Evolutionary conservation across 2,113 vertebrate genomes (phyloP), one percentile per base, ranked within the genome.

Genomic region (Plecturocebus donacophilus): DNA sequence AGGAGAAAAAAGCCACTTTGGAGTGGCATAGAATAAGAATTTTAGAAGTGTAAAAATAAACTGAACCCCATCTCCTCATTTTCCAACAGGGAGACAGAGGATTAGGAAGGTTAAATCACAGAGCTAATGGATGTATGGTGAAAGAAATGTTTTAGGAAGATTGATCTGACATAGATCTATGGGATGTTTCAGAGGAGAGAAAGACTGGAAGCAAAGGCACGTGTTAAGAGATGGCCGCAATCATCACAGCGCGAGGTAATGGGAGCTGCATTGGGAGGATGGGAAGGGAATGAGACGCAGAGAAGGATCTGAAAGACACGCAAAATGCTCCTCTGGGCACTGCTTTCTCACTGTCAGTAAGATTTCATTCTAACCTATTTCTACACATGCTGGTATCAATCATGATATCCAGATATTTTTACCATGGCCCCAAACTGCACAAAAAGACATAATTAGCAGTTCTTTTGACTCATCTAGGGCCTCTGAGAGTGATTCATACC

Each of bases 281-380:
- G 81, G 42, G 71, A 70, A 32, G 32, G 64, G 84, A 89, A 91
- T 47, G 56, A 95, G 95, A 94, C 86, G 68, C 91, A 95, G 81
- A 84, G 61, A 49, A 95, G 82, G 97, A 45, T 93, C 94, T 97
- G 68, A 97, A 94, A 98, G 91, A 96, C 85, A 38, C 19, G 94
- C 68, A 89, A 94, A 97, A 94, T 52, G 38, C 56, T 79, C 9
- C 84, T 92, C 77, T 83, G 52, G 27, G 70, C 91, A 80, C 42
- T 21, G 47, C 93, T 83, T 87, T 64, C 76, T 94, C 83, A 90
- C 92, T 92, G 96, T 94, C 90, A 85, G 54, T 54, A 83, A 95
- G 85, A 96, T 88, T 94, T 94, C 91, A 96, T 89, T 91, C 84
- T 95, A 86, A 95, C 95, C 93, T 96, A 91, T 97, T 98, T 98